These are phyloP conservation scores for Mesoclemmys tuberculata DNA, from an alignment of 2,113 vertebrate genomes.

Conservation along the genomic window DNA sequence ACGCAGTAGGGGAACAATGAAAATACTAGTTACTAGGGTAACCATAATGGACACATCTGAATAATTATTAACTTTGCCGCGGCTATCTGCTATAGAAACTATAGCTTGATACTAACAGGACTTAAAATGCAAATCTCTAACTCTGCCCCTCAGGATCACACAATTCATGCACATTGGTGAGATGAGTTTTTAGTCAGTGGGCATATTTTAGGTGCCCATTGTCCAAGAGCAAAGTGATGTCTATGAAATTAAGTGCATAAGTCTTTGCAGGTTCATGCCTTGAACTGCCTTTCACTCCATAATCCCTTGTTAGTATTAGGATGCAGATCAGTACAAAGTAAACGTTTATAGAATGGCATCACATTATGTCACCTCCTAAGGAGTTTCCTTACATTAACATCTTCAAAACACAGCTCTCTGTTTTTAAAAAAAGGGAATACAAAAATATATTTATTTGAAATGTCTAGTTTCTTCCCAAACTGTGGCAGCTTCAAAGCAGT, in stretches of 20 bases:
- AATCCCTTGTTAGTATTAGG: conserved; percentile 32
- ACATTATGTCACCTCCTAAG: conserved; percentile 22
- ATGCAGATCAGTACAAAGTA: conserved; percentile 40
- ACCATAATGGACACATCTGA: neutral
- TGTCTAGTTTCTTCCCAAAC: conserved; percentile 30
- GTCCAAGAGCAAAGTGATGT: neutral
- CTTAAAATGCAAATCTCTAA: neutral
- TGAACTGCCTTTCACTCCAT: conserved; percentile 16
- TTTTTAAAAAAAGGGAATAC: conserved; percentile 33
- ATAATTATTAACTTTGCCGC: neutral
- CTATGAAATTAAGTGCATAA: neutral
- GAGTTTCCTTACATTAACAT: conserved; percentile 23
- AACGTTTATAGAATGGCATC: conserved; percentile 3
- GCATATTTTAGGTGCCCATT: neutral
- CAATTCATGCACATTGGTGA: neutral
- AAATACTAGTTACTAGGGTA: neutral
- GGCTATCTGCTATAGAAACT: neutral
- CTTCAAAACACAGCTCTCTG: conserved; percentile 38
- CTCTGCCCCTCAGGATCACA: neutral
- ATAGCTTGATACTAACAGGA: neutral
- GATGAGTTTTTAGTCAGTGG: neutral
- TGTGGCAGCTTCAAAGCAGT: conserved; percentile 41
- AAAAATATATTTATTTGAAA: neutral
- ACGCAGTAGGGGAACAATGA: neutral
- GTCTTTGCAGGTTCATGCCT: neutral